Evolutionary conservation across 1,140 invertebrate genomes (phyloP).

Genomic region (Tyrophagus putrescentiae): DNA sequence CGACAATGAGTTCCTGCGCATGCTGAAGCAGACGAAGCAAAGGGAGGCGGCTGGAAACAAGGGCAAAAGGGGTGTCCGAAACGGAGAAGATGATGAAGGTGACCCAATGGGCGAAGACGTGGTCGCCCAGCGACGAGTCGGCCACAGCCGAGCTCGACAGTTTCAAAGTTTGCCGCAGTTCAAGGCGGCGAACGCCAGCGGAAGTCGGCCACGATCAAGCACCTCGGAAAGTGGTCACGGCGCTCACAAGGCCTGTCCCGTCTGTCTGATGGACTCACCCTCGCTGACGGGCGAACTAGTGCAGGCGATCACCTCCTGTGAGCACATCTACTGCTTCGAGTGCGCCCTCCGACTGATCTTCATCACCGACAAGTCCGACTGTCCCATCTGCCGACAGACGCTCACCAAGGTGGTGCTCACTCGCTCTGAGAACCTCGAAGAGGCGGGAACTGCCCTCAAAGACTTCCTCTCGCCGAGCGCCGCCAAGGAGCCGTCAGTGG

Average conservation of each 20-base stretch:
- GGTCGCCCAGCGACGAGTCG: too few relatives aligned
- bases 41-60: not conserved
- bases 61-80: not conserved
- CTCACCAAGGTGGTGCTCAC: not conserved
- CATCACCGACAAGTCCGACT: constrained; percentile 4
- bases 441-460: too few relatives aligned
- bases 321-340: constrained; percentile 1
- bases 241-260: constrained; percentile 3
- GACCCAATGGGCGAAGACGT: not conserved
- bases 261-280: constrained; percentile 6
- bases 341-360: constrained; percentile 7
- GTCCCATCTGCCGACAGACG: constrained; percentile 1
- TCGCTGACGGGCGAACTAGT: constrained; percentile 1
- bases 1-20: constrained; percentile 6
- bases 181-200: not conserved
- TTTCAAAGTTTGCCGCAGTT: not conserved
- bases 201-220: not conserved
- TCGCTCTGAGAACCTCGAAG: not conserved
- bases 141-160: too few relatives aligned
- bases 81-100: not conserved
- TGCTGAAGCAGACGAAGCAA: not conserved
- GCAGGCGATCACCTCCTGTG: constrained; percentile 4
- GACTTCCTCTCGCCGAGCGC: not conserved
- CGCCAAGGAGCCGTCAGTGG: too few relatives aligned
- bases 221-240: too few relatives aligned